phyloP scores from a whole-genome alignment of 2,888 invertebrate genomes.

The Ischnus inquisitorius region DNA sequence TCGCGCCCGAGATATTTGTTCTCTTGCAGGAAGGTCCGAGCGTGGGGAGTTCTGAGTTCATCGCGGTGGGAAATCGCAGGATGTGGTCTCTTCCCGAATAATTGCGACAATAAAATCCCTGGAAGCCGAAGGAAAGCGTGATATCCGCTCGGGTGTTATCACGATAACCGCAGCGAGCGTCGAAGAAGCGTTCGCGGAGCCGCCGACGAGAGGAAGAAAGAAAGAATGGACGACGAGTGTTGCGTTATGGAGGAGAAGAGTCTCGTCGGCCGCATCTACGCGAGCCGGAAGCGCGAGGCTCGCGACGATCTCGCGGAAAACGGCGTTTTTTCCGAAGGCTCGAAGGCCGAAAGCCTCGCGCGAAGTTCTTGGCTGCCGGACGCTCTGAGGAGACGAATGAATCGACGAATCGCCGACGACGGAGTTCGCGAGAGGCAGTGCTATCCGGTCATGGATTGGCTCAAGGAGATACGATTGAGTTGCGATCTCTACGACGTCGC shows the following conservation, averaged over 20 bases:
- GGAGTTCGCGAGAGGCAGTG: slow-evolving; percentile 49
- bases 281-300: slow-evolving; percentile 7
- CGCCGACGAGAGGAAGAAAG: background rate
- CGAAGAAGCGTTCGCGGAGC: background rate
- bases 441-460: slow-evolving; percentile 71
- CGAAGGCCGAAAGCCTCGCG: slow-evolving; percentile 42
- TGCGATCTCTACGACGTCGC: slow-evolving; percentile 70
- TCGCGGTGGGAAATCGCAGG: slow-evolving; percentile 28
- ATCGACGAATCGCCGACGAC: slow-evolving; percentile 59
- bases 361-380: slow-evolving; percentile 68
- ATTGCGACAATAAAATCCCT: slow-evolving; percentile 24
- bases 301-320: slow-evolving; percentile 28
- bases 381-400: slow-evolving; percentile 63
- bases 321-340: slow-evolving; percentile 54
- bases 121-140: background rate
- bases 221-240: slow-evolving; percentile 71
- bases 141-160: background rate
- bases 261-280: slow-evolving; percentile 55
- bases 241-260: slow-evolving; percentile 73
- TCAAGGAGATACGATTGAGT: slow-evolving; percentile 69
- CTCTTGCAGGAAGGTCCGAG: background rate
- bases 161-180: background rate
- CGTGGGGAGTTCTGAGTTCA: too few relatives aligned
- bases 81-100: slow-evolving; percentile 60
- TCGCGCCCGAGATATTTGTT: background rate